These are phyloP conservation scores for Bradypus variegatus DNA, from an alignment of 2,797 vertebrate species.

Conservation along the genomic window DNA sequence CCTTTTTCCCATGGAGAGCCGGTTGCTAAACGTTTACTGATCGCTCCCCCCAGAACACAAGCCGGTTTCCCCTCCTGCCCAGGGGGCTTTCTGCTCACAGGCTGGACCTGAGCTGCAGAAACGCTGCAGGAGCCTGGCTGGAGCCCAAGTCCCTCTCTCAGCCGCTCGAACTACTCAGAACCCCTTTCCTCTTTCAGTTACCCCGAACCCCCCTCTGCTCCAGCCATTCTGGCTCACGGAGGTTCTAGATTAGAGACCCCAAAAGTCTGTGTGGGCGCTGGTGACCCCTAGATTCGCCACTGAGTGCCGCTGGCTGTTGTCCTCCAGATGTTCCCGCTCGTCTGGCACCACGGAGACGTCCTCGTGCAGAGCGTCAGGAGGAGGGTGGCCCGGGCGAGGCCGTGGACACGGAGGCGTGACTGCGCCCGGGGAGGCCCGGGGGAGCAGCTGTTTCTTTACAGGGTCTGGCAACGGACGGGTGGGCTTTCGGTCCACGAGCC, in stretches of 20 bases:
- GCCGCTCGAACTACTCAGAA: not conserved
- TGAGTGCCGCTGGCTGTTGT: not conserved
- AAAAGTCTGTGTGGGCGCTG: rapidly evolving
- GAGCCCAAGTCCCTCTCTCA: not conserved
- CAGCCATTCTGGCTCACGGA: rapidly evolving
- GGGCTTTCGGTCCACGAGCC: too few species aligned
- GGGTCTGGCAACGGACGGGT: rapidly evolving
- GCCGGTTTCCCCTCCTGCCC: not conserved
- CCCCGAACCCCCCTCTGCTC: not conserved
- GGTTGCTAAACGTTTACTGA: rapidly evolving
- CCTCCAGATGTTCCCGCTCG: constrained; percentile 77
- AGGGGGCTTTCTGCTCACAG: not conserved
- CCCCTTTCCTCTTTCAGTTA: not conserved
- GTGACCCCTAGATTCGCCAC: not conserved
- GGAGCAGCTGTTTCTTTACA: not conserved
- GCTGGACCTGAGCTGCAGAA: not conserved
- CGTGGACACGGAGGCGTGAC: constrained; percentile 73
- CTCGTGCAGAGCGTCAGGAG: constrained; percentile 71
- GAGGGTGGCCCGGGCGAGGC: constrained; percentile 68
- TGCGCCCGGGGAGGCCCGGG: not conserved
- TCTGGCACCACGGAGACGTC: constrained; percentile 71
- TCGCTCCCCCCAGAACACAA: not conserved
- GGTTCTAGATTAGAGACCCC: rapidly evolving
- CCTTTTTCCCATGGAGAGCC: not conserved
- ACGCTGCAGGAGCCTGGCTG: rapidly evolving